These are phyloP conservation scores for Tipula helvola DNA, from an alignment of 2,888 invertebrate species.

Conservation along the genomic window DNA sequence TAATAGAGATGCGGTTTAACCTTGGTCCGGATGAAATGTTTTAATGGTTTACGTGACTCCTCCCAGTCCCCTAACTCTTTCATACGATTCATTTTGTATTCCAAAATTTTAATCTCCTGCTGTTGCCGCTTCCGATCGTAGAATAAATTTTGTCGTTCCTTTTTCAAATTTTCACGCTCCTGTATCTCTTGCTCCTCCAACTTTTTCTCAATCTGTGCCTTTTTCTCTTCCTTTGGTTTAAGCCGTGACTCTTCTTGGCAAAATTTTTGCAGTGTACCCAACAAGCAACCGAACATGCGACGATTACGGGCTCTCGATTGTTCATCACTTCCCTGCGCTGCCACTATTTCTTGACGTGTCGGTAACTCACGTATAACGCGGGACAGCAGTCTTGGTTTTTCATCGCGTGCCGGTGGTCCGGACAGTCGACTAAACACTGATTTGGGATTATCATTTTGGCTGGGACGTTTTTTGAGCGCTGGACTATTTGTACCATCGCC, in stretches of 20 bases:
- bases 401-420: conserved; percentile 21
- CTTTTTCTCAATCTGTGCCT: conserved; percentile 73
- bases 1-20: conserved; percentile 79
- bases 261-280: conserved; percentile 92
- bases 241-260: conserved; percentile 85
- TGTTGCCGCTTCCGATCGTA: conserved; percentile 76
- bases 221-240: conserved; percentile 75
- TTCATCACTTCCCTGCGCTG: conserved; percentile 72
- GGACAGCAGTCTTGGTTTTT: conserved; percentile 53
- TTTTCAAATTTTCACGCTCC: conserved; percentile 73
- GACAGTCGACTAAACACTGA: conserved; percentile 28
- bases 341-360: conserved; percentile 67
- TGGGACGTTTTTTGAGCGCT: conserved; percentile 22
- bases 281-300: conserved; percentile 89
- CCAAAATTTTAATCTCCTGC: conserved; percentile 74
- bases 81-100: conserved; percentile 79
- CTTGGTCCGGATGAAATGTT: conserved; percentile 77
- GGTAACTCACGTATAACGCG: conserved; percentile 77
- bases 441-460: conserved; percentile 18
- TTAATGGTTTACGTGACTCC: conserved; percentile 57
- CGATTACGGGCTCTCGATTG: conserved; percentile 72
- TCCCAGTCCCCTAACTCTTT: conserved; percentile 86
- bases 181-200: conserved; percentile 81
- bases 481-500: conserved; percentile 17
- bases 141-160: conserved; percentile 74